A percentile compares a stretch with the other conserved stretches of the same genome.
These are phyloP conservation scores for Nesospiza acunhae DNA, from an alignment of 2,113 vertebrate genomes.

Conservation along the genomic window DNA sequence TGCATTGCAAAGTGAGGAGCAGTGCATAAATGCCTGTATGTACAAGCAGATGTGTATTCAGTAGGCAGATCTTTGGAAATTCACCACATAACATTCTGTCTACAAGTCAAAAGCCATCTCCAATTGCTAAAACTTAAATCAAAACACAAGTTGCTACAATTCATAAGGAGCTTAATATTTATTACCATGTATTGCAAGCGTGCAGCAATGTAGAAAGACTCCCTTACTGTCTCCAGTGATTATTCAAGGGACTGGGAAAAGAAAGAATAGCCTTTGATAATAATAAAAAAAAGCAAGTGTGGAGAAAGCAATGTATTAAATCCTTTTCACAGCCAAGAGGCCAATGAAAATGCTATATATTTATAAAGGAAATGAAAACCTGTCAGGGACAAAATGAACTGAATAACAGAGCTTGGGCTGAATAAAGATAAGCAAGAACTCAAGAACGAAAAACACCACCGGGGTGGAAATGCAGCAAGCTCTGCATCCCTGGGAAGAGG, in stretches of 20 bases:
- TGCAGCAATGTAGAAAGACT: slow-evolving; percentile 3
- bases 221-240: slow-evolving; percentile 24
- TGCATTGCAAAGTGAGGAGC: slow-evolving; percentile 11
- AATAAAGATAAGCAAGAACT: slow-evolving; percentile 48
- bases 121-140: slow-evolving; percentile 49
- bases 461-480: neutral
- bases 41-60: neutral
- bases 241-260: slow-evolving; percentile 20
- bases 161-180: slow-evolving; percentile 60
- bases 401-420: slow-evolving; percentile 48
- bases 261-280: slow-evolving; percentile 53
- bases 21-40: neutral
- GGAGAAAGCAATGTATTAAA: slow-evolving; percentile 65
- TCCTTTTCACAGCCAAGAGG: slow-evolving; percentile 65
- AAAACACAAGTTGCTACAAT: slow-evolving; percentile 51
- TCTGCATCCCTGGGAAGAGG: neutral
- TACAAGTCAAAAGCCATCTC: slow-evolving; percentile 52
- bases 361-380: slow-evolving; percentile 73
- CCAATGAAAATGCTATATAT: slow-evolving; percentile 65
- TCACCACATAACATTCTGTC: neutral
- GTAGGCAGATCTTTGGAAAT: slow-evolving; percentile 18
- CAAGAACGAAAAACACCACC: neutral
- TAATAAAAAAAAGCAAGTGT: slow-evolving; percentile 46
- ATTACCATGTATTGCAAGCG: slow-evolving; percentile 25
- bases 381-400: slow-evolving; percentile 62